Percentiles rank a stretch among this genome's conserved stretches.
Evolutionary conservation across 2,113 vertebrate species (phyloP).

Genomic region (Tinamus guttatus): DNA sequence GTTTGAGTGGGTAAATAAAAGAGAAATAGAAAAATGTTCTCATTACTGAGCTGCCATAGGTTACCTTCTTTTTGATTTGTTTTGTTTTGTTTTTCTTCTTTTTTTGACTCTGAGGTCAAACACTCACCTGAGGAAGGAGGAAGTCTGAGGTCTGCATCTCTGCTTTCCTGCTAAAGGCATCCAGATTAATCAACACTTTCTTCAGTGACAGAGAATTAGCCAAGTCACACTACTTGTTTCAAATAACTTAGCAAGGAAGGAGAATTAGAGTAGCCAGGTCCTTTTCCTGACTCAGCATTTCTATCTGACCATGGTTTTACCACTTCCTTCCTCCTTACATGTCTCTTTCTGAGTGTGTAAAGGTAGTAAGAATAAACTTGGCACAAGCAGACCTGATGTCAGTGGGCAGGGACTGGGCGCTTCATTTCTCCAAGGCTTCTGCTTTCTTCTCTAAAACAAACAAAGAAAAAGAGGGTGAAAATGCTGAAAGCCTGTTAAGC

Average conservation of each 20-base stretch:
- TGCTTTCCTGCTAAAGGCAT: not conserved
- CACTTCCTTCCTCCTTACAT: not conserved
- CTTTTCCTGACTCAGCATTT: not conserved
- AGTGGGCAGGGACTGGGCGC: too few species aligned
- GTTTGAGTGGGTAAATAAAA: not conserved
- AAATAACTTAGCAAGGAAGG: not conserved
- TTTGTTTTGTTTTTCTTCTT: not conserved
- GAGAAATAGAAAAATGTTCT: not conserved
- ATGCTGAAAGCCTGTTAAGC: not conserved
- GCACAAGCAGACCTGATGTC: not conserved
- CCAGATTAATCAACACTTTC: not conserved
- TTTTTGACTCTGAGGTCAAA: not conserved
- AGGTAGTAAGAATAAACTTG: rapidly evolving
- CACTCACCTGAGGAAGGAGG: not conserved
- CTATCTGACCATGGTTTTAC: not conserved
- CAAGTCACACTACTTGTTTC: not conserved
- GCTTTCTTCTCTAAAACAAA: not conserved
- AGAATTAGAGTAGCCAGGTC: not conserved
- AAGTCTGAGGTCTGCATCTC: not conserved
- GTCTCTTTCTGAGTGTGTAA: not conserved
- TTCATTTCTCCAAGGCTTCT: not conserved
- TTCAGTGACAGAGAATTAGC: not conserved
- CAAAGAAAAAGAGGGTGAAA: not conserved
- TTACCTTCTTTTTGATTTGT: not conserved
- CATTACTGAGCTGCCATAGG: not conserved